Evolutionary conservation across 2,113 vertebrate genomes (phyloP), one percentile per base, ranked within the genome.

Genomic region (Orthonyx spaldingii): DNA sequence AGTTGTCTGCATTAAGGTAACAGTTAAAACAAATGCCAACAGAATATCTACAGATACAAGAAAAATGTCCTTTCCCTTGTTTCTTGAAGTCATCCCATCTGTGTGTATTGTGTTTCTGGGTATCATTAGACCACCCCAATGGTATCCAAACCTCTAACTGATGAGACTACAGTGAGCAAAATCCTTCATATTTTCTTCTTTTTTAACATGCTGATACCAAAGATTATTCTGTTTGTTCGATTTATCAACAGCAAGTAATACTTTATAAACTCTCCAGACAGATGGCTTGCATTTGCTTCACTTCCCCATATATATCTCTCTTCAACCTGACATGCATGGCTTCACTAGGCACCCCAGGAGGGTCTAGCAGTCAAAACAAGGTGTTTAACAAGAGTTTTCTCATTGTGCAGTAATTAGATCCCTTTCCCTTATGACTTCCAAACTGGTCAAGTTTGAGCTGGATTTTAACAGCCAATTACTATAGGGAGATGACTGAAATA

Each of bases 331-430:
- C 61, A 90, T 68, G 65, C 41, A 27, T 35, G 33, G 42, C 70
- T 92, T 88, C 46, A 53, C 46, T 24, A 46, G 5, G 22, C 32
- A 86, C 32, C 59, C 50, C 85, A 46, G 71, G 75, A 79, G 79
- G 49, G 9, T 33, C 78, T 57, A 56, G 23, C 49, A 91, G 66
- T 81, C 75, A 61, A 88, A 92, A 69, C 79, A 82, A 93, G 78
- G 65, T 91, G 66, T 87, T 87, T 64, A 88, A 90, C 85, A 90
- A 22, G 49, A 49, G 37, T 72, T 92, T 83, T 85, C 63, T 95
- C 61, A 41, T 44, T 69, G 57, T 80, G 46, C n/a, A 86, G 37
- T 79, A 90, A 88, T 95, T 86, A 86, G 88, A 70, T 57, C 46
- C 22, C 11, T 88, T 83, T 94, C 75, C 75, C 63, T 77, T 57